Percentiles rank a stretch among this genome's conserved stretches.
Conservation (phyloP, 2,113 vertebrate genomes). For the Embiotoca jacksoni region DNA sequence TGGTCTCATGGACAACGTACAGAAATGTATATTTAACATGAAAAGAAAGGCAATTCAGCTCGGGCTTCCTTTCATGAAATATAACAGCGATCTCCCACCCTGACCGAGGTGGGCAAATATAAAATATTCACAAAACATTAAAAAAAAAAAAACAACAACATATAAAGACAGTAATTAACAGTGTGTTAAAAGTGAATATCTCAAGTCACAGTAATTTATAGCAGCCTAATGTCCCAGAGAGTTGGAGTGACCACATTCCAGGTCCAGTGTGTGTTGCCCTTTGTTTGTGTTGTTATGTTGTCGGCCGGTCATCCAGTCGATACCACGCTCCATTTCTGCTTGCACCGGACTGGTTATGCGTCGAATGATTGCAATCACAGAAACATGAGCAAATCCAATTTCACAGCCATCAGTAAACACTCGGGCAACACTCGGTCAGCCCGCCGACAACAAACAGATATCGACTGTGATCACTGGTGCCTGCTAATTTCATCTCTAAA, state of each 20-base stretch:
- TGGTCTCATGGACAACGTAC: no score
- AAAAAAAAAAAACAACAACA: no score
- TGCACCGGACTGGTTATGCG: conserved; percentile 25
- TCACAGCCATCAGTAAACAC: conserved; percentile 63
- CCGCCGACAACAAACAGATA: conserved; percentile 68
- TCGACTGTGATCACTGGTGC: conserved; percentile 68
- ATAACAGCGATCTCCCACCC: no score
- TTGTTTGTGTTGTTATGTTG: background rate
- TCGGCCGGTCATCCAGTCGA: background rate
- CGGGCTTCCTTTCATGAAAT: no score
- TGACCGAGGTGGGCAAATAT: no score
- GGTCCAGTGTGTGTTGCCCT: background rate
- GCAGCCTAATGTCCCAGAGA: background rate
- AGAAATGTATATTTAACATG: no score
- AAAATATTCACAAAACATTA: no score
- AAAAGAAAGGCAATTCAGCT: no score
- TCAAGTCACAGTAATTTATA: no score
- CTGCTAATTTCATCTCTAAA: conserved; percentile 44
- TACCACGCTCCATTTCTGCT: background rate
- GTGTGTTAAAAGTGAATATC: no score
- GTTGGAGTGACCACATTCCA: background rate
- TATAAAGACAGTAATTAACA: no score
- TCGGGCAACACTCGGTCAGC: conserved; percentile 54
- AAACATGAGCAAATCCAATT: conserved; percentile 60
- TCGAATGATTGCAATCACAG: conserved; percentile 15